These are phyloP conservation scores for Petrophora chlorosata DNA, from an alignment of 2,888 invertebrate genomes.

Conservation along the genomic window DNA sequence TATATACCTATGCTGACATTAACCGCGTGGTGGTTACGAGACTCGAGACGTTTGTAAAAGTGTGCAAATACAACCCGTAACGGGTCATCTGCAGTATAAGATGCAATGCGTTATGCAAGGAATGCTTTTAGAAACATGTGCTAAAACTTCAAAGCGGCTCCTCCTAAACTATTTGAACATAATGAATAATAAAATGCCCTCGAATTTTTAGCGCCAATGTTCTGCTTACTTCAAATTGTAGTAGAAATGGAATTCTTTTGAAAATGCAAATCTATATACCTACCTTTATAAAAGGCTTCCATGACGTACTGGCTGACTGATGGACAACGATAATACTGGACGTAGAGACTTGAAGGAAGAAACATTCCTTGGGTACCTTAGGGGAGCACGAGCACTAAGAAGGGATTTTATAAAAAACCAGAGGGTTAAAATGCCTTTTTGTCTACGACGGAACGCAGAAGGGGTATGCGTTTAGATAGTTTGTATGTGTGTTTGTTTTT, in stretches of 20 bases:
- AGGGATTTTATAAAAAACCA: too few species aligned
- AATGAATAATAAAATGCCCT: neutral
- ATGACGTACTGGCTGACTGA: too few species aligned
- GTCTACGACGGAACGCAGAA: too few species aligned
- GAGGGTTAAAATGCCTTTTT: too few species aligned
- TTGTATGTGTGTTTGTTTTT: too few species aligned
- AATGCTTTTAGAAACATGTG: constrained; percentile 15
- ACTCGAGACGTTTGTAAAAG: constrained; percentile 31
- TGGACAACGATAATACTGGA: too few species aligned
- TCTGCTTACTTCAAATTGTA: neutral
- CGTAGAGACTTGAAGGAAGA: too few species aligned
- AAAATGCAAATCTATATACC: neutral
- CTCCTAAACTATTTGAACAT: neutral
- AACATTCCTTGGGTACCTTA: too few species aligned
- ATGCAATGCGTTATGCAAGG: constrained; percentile 34
- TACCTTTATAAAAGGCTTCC: too few species aligned
- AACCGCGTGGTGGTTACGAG: constrained; percentile 24
- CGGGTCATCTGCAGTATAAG: constrained; percentile 33
- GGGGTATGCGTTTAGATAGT: too few species aligned
- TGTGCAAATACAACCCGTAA: constrained; percentile 35
- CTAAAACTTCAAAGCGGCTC: constrained; percentile 7
- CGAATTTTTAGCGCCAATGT: neutral
- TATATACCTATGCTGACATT: constrained; percentile 25
- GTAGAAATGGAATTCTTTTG: neutral
- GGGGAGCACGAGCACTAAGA: too few species aligned